phyloP scores from a whole-genome alignment of 2,113 vertebrate genomes.

The Athene noctua region DNA sequence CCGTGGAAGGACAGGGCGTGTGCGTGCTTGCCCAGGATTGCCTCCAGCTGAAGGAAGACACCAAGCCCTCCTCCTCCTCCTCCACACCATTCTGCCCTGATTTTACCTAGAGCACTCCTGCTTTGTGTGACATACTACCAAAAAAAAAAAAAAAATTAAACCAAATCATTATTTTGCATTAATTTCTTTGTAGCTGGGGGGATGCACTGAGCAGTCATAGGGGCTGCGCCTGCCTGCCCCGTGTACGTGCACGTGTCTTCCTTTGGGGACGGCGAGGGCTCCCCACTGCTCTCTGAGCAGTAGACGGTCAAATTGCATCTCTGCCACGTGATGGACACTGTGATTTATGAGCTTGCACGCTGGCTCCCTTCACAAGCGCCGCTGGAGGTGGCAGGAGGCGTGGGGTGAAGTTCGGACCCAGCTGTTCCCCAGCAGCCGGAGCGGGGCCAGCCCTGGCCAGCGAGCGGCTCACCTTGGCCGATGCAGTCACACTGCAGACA shows the following conservation, averaged over 20 bases:
- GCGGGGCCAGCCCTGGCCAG: rapidly evolving
- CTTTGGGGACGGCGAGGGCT: neutral
- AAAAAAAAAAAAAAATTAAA: neutral
- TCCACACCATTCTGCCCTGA: neutral
- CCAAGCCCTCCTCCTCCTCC: neutral
- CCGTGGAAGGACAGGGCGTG: neutral
- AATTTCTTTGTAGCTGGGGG: neutral
- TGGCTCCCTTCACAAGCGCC: neutral
- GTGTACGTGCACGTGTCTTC: neutral
- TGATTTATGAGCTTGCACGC: neutral
- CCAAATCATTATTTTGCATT: neutral
- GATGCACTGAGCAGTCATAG: rapidly evolving
- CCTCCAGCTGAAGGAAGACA: neutral
- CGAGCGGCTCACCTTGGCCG: rapidly evolving
- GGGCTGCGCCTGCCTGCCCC: neutral
- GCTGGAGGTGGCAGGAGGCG: neutral
- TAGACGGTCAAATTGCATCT: neutral
- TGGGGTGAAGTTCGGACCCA: neutral
- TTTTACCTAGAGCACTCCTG: neutral
- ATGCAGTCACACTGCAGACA: rapidly evolving
- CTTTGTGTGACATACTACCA: neutral
- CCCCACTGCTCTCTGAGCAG: neutral
- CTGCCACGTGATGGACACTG: rapidly evolving
- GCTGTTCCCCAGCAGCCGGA: neutral
- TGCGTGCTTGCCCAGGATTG: neutral